These are phyloP conservation scores for Albula goreensis DNA, from an alignment of 2,113 vertebrate genomes.

Conservation along the genomic window DNA sequence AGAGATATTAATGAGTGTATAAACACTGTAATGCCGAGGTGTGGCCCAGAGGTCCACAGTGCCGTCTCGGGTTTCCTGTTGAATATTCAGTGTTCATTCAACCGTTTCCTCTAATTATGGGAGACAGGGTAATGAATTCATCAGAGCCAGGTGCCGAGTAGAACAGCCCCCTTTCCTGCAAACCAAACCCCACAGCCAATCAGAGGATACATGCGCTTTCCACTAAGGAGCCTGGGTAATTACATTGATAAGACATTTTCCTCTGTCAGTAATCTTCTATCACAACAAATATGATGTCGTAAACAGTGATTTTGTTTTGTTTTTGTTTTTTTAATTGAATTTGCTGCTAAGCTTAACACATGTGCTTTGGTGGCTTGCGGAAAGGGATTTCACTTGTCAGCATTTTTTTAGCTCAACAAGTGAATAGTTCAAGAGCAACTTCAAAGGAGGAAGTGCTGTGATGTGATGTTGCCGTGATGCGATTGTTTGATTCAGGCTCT, in stretches of 20 bases:
- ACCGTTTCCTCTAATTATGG: conserved; percentile 62
- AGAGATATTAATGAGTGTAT: background rate
- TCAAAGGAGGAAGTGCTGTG: background rate
- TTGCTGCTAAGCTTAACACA: background rate
- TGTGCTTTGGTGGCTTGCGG: background rate
- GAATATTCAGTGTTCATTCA: conserved; percentile 62
- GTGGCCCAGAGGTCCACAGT: conserved; percentile 38
- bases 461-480: background rate
- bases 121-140: conserved; percentile 61
- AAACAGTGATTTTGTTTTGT: background rate
- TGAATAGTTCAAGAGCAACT: background rate
- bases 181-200: conserved; percentile 36
- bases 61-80: conserved; percentile 46
- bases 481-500: background rate
- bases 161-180: conserved; percentile 34
- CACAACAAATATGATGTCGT: background rate
- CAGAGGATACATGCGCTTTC: conserved; percentile 26
- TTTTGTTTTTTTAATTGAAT: conserved; percentile 5
- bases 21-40: background rate
- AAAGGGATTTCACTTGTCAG: background rate
- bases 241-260: background rate
- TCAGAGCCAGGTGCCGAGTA: conserved; percentile 63
- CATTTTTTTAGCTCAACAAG: background rate
- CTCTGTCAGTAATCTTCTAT: background rate
- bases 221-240: background rate